Base-by-base conservation (phyloP, 1,140 invertebrate genomes). In the Macrotrachela quadricornifera region DNA sequence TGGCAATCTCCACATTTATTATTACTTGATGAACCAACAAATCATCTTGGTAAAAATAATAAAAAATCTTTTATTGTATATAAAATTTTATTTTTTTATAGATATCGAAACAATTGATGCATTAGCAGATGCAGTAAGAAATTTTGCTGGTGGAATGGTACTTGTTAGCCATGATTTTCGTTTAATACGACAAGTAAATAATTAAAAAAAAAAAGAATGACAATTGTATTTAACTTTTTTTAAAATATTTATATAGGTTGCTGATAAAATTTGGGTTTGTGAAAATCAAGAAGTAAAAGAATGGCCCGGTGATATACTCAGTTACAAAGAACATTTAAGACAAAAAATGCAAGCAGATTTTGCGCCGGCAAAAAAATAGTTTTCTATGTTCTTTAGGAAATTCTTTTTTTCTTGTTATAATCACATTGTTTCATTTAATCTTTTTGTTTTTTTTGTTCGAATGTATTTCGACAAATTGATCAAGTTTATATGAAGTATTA, bases 191-290 rank as follows among this genome's bases (percentile, higher is more conserved):
- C 92, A 97, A 77, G 87, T 91, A 70, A 64, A 64, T 30, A 8
- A 30, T 30, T 30, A 63, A 21, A 48, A 40, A 30, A 30, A 30
- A 30, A 30, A 30, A 8, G 21, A n/a, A n/a, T n/a, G 21, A 30
- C 2, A 30, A 17, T 21, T 4, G 1, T n/a, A 8, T 21, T 13
- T 45, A 6, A 17, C 2, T 16, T 45, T 45, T 3, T 1, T 45
- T n/a, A n/a, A n/a, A n/a, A n/a, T n/a, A n/a, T 1, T 45, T 4
- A 45, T 45, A 4, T 63, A 94, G 86, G 91, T 97, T 21, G 91
- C 91, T 16, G 80, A 96, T 71, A 88, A 94, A 71, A 96, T 99
- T 68, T 99, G 91, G 91, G 80, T 97, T 15, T 99, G 94, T 69
- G 90, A 96, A 65, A 85, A 97, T 59, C 81, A 82, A 59, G 83